Evolutionary conservation across 2,113 vertebrate genomes (phyloP), one percentile per base, ranked within the genome.

Genomic region (Gymnogyps californianus): DNA sequence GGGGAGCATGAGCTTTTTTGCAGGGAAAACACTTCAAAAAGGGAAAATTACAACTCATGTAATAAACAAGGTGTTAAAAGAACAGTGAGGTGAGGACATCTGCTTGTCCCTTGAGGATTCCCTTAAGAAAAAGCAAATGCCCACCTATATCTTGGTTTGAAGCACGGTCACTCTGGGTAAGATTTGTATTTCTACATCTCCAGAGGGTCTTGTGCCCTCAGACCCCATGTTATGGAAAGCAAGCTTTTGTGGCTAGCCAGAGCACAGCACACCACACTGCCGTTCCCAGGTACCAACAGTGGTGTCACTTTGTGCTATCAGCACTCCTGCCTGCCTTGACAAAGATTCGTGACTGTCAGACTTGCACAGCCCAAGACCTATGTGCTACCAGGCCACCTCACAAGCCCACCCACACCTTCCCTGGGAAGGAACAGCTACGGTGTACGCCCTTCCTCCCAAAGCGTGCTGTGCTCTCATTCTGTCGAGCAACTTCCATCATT

Each of bases 351-450:
- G 36, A 19, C 66, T 49, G 13, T 51, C 28, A 62, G 9, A 40
- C 14, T 40, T 72, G 36, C 21, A 57, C 24, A 61, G 49, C 22
- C 22, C 44, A 59, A 64, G 49, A 59, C 22, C 32, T 14, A 11
- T 0, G 3, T 26, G 19, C 65, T 25, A 12, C 25, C 59, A 64
- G 26, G 52, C 52, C n/a, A 44, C 21, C 49, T 14, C 3, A 2
- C 8, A n/a, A 91, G 29, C 11, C 47, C 47, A 49, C 2, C 6
- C 65, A 72, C 29, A 13, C 25, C 36, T 25, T 44, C 26, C 38
- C 16, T 16, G 36, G 24, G 21, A 85, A 65, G 0, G 31, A 7
- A 0, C 1, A 9, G 40, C 69, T 61, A 7, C 0, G 0, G 38
- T 20, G 28, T 15, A 64, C 1, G 0, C 2, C 21, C 18, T 42